Evolutionary conservation across 1,140 invertebrate genomes (phyloP).

Genomic region (Aplysia californica): DNA sequence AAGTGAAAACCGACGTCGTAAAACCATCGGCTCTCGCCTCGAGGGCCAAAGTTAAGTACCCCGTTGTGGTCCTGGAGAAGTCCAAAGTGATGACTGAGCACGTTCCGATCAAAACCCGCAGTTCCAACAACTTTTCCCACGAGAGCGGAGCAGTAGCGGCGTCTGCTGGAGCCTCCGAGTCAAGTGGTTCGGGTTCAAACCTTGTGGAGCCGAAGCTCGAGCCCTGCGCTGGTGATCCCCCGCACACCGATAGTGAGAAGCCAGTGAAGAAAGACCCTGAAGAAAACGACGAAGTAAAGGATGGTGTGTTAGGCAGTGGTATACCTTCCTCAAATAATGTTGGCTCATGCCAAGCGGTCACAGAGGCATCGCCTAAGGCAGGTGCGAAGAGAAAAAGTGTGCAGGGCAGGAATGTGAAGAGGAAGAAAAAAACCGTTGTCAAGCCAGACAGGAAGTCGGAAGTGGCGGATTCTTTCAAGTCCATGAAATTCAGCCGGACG

Average conservation of each 20-base stretch:
- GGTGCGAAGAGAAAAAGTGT: too few relatives aligned
- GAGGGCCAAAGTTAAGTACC: constrained; percentile 11
- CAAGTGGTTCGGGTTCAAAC: neutral
- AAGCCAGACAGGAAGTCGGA: constrained; percentile 12
- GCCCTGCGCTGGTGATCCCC: too few relatives aligned
- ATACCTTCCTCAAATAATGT: too few relatives aligned
- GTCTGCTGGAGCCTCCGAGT: neutral
- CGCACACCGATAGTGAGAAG: neutral
- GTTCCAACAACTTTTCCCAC: neutral
- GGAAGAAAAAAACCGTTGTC: constrained; percentile 7
- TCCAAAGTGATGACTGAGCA: neutral
- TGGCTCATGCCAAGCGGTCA: too few relatives aligned
- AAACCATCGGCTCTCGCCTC: too few relatives aligned
- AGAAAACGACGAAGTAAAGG: constrained; percentile 13
- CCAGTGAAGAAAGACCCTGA: neutral
- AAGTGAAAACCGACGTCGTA: too few relatives aligned
- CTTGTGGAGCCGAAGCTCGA: neutral
- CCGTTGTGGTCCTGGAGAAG: constrained; percentile 21
- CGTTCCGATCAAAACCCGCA: neutral
- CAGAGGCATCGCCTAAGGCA: too few relatives aligned
- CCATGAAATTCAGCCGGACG: constrained; percentile 37
- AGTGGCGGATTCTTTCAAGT: constrained; percentile 35
- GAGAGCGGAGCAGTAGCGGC: neutral
- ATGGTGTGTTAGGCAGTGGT: too few relatives aligned
- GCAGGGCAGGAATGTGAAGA: too few relatives aligned